These are phyloP conservation scores for Alaudala cheleensis DNA, from an alignment of 2,113 vertebrate species.

Conservation along the genomic window DNA sequence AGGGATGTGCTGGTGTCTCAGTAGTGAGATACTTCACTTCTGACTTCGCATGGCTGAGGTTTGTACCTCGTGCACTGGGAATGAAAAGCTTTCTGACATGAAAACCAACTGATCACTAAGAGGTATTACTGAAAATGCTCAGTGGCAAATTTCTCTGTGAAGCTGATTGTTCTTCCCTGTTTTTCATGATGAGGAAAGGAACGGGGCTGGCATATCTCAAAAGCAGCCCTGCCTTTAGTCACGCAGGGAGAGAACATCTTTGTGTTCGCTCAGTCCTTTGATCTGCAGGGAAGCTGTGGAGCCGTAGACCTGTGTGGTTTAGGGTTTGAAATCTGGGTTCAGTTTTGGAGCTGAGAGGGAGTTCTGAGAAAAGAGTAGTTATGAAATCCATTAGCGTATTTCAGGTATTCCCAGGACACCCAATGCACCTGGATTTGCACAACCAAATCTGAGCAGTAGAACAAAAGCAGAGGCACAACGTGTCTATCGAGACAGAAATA, in stretches of 20 bases:
- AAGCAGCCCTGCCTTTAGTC: constrained; percentile 42
- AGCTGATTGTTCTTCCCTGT: constrained; percentile 42
- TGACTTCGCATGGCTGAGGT: neutral
- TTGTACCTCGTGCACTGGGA: neutral
- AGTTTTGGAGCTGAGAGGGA: constrained; percentile 12
- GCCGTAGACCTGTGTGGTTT: constrained; percentile 10
- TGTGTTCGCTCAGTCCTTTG: neutral
- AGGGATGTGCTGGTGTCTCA: neutral
- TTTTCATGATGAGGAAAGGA: constrained; percentile 51
- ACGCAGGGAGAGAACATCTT: neutral
- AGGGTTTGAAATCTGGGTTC: constrained; percentile 43
- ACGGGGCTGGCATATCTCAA: constrained; percentile 6
- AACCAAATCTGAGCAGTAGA: neutral
- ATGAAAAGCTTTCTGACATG: constrained; percentile 18
- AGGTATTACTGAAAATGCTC: constrained; percentile 21
- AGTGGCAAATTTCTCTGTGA: constrained; percentile 30
- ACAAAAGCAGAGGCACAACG: neutral
- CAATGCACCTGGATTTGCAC: neutral
- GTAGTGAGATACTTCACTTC: neutral
- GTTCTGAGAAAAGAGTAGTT: neutral
- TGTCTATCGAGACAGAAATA: neutral
- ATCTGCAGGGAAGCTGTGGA: constrained; percentile 10
- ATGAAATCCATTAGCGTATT: neutral
- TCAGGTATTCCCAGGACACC: neutral
- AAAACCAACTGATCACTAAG: constrained; percentile 29